These are phyloP conservation scores for Buathra laborator DNA, from an alignment of 2,888 invertebrate species.

Conservation along the genomic window DNA sequence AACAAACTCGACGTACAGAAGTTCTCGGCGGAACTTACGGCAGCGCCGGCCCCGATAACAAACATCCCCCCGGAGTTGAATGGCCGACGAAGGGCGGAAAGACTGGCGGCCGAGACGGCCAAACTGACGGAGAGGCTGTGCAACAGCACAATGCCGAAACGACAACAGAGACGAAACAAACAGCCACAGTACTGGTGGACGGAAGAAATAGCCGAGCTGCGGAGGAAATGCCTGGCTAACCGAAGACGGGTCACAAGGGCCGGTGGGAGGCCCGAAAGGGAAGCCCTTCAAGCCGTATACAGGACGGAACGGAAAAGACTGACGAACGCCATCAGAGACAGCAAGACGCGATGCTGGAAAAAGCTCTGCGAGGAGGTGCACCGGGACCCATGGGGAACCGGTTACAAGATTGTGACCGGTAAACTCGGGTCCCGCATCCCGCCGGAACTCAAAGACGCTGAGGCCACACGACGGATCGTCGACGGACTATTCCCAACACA, in stretches of 20 bases:
- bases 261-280: conserved; percentile 13
- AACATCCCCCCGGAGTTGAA: conserved; percentile 4
- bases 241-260: conserved; percentile 52
- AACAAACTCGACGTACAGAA: conserved; percentile 36
- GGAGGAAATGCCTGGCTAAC: conserved; percentile 50
- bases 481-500: conserved; percentile 56
- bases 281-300: conserved; percentile 24
- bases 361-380: conserved; percentile 46
- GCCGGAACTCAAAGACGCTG: conserved; percentile 23
- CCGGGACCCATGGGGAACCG: conserved; percentile 47
- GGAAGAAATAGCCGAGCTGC: conserved; percentile 66
- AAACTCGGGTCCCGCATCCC: conserved; percentile 8
- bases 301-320: conserved; percentile 36
- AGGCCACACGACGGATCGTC: conserved; percentile 26
- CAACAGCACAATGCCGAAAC: conserved; percentile 38
- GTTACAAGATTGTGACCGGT: conserved; percentile 34
- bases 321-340: conserved; percentile 32
- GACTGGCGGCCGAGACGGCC: conserved; percentile 9
- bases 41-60: conserved; percentile 17
- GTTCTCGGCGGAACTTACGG: conserved; percentile 1
- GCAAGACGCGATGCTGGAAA: conserved; percentile 55
- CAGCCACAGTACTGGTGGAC: conserved; percentile 72
- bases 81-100: conserved; percentile 27
- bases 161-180: conserved; percentile 1
- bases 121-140: conserved; percentile 8